Evolutionary conservation across 2,113 vertebrate genomes (phyloP).

Genomic region (Atlantisia rogersi): DNA sequence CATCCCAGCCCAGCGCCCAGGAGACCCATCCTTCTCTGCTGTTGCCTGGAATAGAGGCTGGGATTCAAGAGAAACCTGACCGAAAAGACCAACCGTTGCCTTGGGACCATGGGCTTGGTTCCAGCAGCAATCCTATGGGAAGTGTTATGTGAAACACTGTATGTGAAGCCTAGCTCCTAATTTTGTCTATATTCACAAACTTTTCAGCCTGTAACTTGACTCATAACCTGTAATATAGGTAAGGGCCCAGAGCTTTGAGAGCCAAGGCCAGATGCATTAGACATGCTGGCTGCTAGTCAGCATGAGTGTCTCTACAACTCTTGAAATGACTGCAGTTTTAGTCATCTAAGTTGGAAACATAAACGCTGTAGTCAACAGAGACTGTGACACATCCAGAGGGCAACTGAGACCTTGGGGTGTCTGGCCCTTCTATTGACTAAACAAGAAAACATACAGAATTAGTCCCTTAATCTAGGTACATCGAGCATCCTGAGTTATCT

Average conservation of each 20-base stretch:
- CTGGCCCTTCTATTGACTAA: not conserved
- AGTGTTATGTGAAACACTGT: not conserved
- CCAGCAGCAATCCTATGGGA: not conserved
- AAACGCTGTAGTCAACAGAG: not conserved
- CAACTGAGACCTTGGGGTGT: not conserved
- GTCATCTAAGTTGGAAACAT: not conserved
- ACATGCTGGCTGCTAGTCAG: not conserved
- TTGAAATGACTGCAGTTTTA: not conserved
- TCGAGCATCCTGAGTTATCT: not conserved
- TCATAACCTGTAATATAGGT: accelerated
- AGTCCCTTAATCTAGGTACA: not conserved
- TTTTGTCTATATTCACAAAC: not conserved
- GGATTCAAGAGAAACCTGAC: not conserved
- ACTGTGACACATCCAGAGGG: accelerated
- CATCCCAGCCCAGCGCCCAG: accelerated
- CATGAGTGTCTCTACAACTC: not conserved
- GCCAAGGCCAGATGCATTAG: not conserved
- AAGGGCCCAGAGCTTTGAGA: accelerated
- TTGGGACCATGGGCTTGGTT: not conserved
- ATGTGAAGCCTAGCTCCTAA: not conserved
- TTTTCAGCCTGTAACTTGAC: not conserved
- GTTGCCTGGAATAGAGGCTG: not conserved
- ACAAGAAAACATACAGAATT: not conserved
- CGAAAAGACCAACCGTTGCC: not conserved
- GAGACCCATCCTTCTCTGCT: not conserved